Evolutionary conservation across 2,888 invertebrate species (phyloP), one percentile per base, ranked within the genome.

Genomic region (Scaptodrosophila latifasciaeformis): DNA sequence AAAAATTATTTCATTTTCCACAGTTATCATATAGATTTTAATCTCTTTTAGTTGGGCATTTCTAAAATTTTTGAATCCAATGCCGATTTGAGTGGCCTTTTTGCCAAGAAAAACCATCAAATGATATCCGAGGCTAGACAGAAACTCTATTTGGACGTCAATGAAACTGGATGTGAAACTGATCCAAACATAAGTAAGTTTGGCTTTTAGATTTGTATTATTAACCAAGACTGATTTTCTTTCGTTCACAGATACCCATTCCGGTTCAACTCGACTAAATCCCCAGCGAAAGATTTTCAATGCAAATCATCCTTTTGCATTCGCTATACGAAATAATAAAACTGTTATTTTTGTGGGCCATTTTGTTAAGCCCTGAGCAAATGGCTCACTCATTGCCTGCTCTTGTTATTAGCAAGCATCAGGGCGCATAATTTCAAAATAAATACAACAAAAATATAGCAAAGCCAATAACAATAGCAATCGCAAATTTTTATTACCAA

Each of bases 131-230:
- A 92, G 79, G 92, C 92, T 1, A 84, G 94, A 1, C 96, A 96
- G 80, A 96, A 95, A 82, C 92, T 94, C 0, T 93, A 92, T 79
- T 91, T 96, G 66, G 92, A 93, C 81, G 93, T 96, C 2, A 70
- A 61, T 29, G 70, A 70, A 40, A 34, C 49, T 5, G 75, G 70
- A 1, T 75, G 71, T 17, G 64, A 49, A 37, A 40, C 46, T 1
- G 54, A 48, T 30, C 19, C 34, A 0, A 45, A 35, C n/a, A 13
- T 17, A 13, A 27, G 69, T 69, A 54, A 39, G 58, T 3, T n/a
- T 9, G 9, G 24, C 24, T 5, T 24, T n/a, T n/a, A n/a, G n/a
- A n/a, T n/a, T n/a, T n/a, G n/a, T n/a, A n/a, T n/a, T n/a, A n/a
- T n/a, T n/a, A n/a, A n/a, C n/a, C n/a, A n/a, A n/a, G n/a, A n/a